Conservation (phyloP, 2,888 invertebrate species). For the Iselma pallidipennis region DNA sequence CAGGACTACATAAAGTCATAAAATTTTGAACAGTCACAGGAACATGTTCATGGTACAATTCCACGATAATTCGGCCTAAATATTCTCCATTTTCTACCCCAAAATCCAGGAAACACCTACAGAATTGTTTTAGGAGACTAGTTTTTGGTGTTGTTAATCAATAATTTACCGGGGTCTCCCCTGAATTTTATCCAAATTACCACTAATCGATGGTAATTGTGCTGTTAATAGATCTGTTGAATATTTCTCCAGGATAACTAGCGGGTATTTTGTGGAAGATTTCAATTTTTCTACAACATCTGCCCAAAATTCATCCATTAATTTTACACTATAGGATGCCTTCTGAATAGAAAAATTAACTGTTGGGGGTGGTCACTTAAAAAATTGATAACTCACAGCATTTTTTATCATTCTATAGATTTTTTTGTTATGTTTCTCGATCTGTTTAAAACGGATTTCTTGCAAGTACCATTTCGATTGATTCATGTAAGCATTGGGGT, state of each 20-base stretch:
- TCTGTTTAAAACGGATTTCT: constrained; percentile 35
- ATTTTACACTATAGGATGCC: constrained; percentile 35
- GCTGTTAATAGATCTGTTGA: constrained; percentile 40
- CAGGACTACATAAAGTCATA: constrained; percentile 43
- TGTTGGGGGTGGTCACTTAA: too few relatives aligned
- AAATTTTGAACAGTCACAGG: constrained; percentile 55
- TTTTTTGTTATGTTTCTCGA: constrained; percentile 40
- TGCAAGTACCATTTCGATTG: constrained; percentile 42
- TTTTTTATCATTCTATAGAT: constrained; percentile 33
- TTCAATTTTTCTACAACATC: constrained; percentile 35
- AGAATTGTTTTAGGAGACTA: background rate
- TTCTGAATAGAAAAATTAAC: constrained; percentile 26
- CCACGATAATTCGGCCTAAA: constrained; percentile 51
- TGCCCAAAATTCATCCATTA: constrained; percentile 39
- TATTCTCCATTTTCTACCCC: constrained; percentile 44
- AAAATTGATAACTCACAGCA: constrained; percentile 29
- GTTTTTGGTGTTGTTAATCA: too few relatives aligned
- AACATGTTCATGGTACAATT: constrained; percentile 52
- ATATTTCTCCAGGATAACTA: constrained; percentile 39
- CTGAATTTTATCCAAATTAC: constrained; percentile 30
- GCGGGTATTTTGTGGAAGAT: constrained; percentile 42
- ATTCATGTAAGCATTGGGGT: constrained; percentile 42
- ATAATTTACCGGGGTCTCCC: constrained; percentile 31
- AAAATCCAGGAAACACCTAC: constrained; percentile 53
- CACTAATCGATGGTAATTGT: constrained; percentile 45